Conservation (phyloP, 2,888 invertebrate genomes). For the Anaspis maculata region DNA sequence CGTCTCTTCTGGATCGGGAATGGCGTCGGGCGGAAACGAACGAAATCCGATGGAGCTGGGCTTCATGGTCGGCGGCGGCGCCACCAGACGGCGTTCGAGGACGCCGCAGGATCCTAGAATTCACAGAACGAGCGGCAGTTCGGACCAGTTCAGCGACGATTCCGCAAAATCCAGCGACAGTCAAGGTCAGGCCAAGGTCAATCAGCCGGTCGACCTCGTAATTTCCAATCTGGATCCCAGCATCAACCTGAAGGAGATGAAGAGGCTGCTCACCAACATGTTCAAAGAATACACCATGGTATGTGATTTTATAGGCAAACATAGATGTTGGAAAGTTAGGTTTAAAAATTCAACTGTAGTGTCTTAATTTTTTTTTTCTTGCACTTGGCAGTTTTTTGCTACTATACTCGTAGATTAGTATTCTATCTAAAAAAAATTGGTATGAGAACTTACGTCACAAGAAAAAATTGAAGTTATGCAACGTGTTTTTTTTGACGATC, state of each 20-base stretch:
- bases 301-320: too few relatives aligned
- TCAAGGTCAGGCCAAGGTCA: conserved; percentile 10
- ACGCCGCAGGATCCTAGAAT: conserved; percentile 13
- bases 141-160: conserved; percentile 26
- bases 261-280: conserved; percentile 51
- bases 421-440: too few relatives aligned
- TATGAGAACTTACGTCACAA: too few relatives aligned
- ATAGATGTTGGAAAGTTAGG: too few relatives aligned
- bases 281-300: conserved; percentile 60
- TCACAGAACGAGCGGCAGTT: conserved; percentile 24
- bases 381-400: neutral
- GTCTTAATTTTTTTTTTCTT: neutral
- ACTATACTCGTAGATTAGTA: too few relatives aligned
- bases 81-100: conserved; percentile 9
- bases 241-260: conserved; percentile 58
- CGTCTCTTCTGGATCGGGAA: conserved; percentile 3
- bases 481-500: too few relatives aligned
- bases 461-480: too few relatives aligned
- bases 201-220: conserved; percentile 44
- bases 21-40: too few relatives aligned
- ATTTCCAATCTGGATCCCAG: conserved; percentile 65
- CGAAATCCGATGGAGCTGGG: too few relatives aligned
- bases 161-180: conserved; percentile 7
- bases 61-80: too few relatives aligned
- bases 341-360: too few relatives aligned